A percentile compares a stretch with the other conserved stretches of the same genome.
phyloP scores from a whole-genome alignment of 2,113 vertebrate species.

The Lepisosteus oculatus region DNA sequence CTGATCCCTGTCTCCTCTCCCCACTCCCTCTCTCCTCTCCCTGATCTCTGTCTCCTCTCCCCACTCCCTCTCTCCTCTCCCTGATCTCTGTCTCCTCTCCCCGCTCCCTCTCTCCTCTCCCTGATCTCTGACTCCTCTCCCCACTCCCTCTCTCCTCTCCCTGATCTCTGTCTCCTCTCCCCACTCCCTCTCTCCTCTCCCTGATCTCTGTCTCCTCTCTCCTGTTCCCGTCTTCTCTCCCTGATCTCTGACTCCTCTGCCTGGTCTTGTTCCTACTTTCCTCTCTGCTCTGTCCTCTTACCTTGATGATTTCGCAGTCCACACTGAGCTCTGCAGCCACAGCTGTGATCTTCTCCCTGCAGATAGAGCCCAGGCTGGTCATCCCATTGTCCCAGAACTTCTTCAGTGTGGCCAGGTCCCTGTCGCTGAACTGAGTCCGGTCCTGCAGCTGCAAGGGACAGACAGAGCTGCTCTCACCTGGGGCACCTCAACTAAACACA shows the following conservation, averaged over 20 bases:
- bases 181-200: too few relatives aligned
- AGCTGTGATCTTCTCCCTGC: constrained; percentile 94
- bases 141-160: too few relatives aligned
- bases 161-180: too few relatives aligned
- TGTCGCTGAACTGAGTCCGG: constrained; percentile 94
- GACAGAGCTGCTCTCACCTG: not conserved
- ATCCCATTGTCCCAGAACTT: constrained; percentile 97
- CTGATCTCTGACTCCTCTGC: not conserved
- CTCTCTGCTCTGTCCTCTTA: constrained; percentile 39
- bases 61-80: too few relatives aligned
- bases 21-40: too few relatives aligned
- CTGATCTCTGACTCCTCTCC: not conserved
- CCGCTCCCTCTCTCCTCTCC: too few relatives aligned
- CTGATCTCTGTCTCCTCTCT: too few relatives aligned
- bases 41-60: too few relatives aligned
- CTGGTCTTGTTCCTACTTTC: not conserved
- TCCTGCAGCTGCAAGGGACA: constrained; percentile 74
- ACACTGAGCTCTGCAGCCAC: constrained; percentile 89
- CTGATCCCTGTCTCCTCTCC: too few relatives aligned
- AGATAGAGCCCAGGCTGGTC: constrained; percentile 96
- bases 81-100: too few relatives aligned
- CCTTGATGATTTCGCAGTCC: constrained; percentile 98
- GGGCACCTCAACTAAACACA: too few relatives aligned
- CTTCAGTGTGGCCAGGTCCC: constrained; percentile 87
- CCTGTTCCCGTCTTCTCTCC: too few relatives aligned